A percentile compares a stretch with the other conserved stretches of the same genome.
Evolutionary conservation across 2,113 vertebrate species (phyloP).

Genomic region (Phalacrocorax pelagicus): DNA sequence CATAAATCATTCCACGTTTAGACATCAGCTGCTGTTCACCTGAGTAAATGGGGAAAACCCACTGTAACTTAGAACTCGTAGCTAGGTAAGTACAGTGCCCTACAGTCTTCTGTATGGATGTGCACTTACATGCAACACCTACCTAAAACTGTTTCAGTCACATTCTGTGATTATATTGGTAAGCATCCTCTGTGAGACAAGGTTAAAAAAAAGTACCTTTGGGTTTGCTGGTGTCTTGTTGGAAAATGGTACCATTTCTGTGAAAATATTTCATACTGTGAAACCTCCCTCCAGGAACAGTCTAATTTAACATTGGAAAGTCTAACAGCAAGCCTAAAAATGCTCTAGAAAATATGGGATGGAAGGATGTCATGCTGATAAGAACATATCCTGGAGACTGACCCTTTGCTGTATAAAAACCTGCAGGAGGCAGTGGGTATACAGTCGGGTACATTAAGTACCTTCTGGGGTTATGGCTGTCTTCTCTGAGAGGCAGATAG

Average conservation of each 20-base stretch:
- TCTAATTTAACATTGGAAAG: not conserved
- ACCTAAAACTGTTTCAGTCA: not conserved
- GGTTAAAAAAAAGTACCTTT: not conserved
- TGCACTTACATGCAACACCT: not conserved
- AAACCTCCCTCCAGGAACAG: not conserved
- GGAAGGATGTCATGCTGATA: not conserved
- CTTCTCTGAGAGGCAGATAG: not conserved
- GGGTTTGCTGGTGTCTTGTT: not conserved
- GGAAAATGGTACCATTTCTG: not conserved
- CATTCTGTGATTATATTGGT: not conserved
- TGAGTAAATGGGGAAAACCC: not conserved
- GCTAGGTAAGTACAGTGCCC: no score
- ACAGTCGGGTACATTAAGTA: not conserved
- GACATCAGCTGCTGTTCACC: not conserved
- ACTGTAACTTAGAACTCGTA: not conserved
- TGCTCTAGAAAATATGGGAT: not conserved
- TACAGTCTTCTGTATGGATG: not conserved
- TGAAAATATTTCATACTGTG: not conserved
- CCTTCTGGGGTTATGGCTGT: not conserved
- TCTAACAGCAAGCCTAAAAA: not conserved
- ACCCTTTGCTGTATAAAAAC: not conserved
- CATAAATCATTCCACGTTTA: not conserved
- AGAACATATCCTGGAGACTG: not conserved
- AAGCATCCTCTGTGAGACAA: not conserved
- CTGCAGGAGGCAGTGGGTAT: not conserved